These are phyloP conservation scores for Cyprinella venusta DNA, from an alignment of 2,797 vertebrate species.

Conservation along the genomic window DNA sequence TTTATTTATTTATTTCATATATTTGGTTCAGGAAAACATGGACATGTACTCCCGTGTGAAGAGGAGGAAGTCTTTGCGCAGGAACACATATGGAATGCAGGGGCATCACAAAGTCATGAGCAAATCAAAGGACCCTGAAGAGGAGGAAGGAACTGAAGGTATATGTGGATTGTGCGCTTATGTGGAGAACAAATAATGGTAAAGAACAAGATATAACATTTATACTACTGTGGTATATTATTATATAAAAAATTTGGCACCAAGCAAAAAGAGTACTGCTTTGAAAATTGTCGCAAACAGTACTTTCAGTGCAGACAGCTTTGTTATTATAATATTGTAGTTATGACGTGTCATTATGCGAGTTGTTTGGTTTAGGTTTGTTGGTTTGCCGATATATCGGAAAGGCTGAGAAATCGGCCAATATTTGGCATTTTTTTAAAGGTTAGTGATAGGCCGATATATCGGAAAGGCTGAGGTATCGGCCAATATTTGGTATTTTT, in stretches of 20 bases:
- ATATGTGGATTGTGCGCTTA: neutral
- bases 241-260: neutral
- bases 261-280: neutral
- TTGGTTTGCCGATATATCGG: neutral
- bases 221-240: neutral
- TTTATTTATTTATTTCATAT: neutral
- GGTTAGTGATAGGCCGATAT: too few relatives aligned
- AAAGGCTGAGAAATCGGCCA: neutral
- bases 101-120: constrained; percentile 93
- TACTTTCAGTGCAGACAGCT: neutral
- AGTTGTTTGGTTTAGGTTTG: neutral
- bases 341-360: neutral
- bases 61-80: constrained; percentile 92
- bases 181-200: neutral
- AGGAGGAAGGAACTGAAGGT: constrained; percentile 82
- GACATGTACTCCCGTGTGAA: constrained; percentile 99
- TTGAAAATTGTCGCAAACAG: neutral
- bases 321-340: neutral
- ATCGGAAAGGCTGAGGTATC: too few relatives aligned
- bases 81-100: constrained; percentile 92
- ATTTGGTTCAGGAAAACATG: constrained; percentile 91
- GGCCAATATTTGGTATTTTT: too few relatives aligned
- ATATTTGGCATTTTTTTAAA: neutral
- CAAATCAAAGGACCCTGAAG: constrained; percentile 86
- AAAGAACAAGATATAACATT: neutral